A percentile compares a stretch with the other conserved stretches of the same genome.
Evolutionary conservation across 2,888 invertebrate species (phyloP).

Genomic region (Pandemis heparana): DNA sequence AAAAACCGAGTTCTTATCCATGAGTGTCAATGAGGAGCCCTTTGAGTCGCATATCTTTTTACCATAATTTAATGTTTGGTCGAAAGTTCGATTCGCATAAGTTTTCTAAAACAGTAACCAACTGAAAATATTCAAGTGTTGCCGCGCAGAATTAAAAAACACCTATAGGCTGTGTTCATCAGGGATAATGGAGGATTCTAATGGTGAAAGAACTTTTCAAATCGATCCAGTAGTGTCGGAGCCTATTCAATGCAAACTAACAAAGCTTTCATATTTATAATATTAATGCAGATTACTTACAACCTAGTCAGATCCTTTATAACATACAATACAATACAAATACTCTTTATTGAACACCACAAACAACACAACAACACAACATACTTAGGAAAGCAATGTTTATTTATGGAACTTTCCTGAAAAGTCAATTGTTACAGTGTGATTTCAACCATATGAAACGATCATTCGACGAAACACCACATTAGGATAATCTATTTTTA

Average conservation of each 20-base stretch:
- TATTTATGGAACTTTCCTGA: not conserved
- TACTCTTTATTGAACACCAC: too few relatives aligned
- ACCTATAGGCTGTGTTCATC: too few relatives aligned
- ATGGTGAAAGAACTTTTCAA: too few relatives aligned
- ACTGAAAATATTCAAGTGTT: not conserved
- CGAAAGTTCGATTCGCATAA: not conserved
- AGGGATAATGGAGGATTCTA: too few relatives aligned
- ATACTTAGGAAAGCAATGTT: not conserved
- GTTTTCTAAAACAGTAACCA: not conserved
- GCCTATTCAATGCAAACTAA: too few relatives aligned
- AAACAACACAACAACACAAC: too few relatives aligned
- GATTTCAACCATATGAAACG: not conserved
- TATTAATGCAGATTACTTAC: too few relatives aligned
- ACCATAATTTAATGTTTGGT: not conserved
- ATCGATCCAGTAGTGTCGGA: too few relatives aligned
- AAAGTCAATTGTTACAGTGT: not conserved
- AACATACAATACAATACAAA: too few relatives aligned
- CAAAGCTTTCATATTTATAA: too few relatives aligned
- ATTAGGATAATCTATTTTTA: not conserved
- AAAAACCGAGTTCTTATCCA: not conserved
- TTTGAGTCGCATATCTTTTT: not conserved
- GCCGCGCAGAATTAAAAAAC: too few relatives aligned
- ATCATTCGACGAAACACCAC: not conserved
- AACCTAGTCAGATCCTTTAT: too few relatives aligned
- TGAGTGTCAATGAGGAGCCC: conserved; percentile 45